phyloP scores from a whole-genome alignment of 2,797 vertebrate species.

The Anomalospiza imberbis region DNA sequence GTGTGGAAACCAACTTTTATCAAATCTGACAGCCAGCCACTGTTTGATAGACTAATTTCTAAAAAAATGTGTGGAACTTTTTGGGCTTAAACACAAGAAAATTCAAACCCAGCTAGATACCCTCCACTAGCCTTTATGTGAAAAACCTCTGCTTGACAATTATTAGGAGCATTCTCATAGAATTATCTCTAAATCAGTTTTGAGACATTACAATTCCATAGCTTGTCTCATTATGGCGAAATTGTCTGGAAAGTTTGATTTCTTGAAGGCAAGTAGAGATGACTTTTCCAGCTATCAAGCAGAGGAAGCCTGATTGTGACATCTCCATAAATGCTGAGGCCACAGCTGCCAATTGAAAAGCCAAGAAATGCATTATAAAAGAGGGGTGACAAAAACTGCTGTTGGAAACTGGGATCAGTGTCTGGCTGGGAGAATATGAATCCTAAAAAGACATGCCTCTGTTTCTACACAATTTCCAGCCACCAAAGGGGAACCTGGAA shows the following conservation, averaged over 20 bases:
- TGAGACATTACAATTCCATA: neutral
- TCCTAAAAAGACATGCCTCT: neutral
- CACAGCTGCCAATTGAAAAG: neutral
- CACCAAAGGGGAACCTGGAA: neutral
- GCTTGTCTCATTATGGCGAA: neutral
- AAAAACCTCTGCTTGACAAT: conserved; percentile 11
- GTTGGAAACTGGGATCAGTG: neutral
- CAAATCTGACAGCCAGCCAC: conserved; percentile 24
- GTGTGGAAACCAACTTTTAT: conserved; percentile 44
- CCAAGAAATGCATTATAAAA: neutral
- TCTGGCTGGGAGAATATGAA: neutral
- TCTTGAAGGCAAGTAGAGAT: neutral
- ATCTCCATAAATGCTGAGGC: neutral
- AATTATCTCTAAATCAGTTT: conserved; percentile 34
- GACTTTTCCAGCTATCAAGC: conserved; percentile 13
- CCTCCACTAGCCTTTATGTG: neutral
- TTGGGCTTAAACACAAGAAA: neutral
- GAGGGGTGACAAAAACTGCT: neutral
- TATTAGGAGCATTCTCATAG: neutral
- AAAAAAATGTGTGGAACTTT: conserved; percentile 15
- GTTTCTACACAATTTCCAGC: neutral
- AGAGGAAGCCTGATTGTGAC: neutral
- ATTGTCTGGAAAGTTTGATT: conserved; percentile 11
- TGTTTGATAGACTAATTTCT: conserved; percentile 8
- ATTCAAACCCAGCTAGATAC: neutral